Percentiles rank a stretch among this genome's conserved stretches.
These are phyloP conservation scores for Elephantulus edwardii DNA, from an alignment of 2,113 vertebrate species.

Conservation along the genomic window DNA sequence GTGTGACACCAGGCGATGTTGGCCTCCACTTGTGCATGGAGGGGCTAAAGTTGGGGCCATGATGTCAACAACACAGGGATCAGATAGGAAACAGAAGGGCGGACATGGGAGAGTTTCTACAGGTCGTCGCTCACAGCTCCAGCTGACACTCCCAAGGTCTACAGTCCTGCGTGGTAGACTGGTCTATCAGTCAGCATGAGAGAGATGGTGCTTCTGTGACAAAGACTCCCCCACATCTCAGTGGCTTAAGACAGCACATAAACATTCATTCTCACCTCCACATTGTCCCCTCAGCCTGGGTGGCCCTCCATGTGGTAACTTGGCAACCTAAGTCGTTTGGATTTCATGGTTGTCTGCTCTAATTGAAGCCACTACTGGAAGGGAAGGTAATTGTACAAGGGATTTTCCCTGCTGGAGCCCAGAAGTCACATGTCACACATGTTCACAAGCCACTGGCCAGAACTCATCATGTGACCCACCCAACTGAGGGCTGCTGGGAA, in stretches of 20 bases:
- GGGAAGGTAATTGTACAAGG: neutral
- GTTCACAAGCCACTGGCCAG: neutral
- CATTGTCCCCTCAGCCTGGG: neutral
- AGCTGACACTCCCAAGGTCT: neutral
- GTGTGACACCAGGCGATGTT: neutral
- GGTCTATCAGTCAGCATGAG: neutral
- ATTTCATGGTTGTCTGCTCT: neutral
- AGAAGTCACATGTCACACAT: neutral
- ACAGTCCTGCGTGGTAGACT: accelerated
- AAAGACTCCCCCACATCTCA: neutral
- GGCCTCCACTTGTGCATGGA: neutral
- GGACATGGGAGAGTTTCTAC: no score
- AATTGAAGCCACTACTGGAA: accelerated
- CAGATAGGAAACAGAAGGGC: neutral
- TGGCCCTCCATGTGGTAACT: neutral
- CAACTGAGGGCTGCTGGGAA: neutral
- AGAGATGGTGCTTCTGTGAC: neutral
- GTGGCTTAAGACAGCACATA: neutral
- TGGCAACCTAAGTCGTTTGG: neutral
- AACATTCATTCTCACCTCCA: neutral
- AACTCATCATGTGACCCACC: neutral
- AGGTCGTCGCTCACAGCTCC: neutral
- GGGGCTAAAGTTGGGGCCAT: neutral
- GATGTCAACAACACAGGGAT: neutral
- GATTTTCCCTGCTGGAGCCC: neutral